These are phyloP conservation scores for Zaprionus capensis DNA, from an alignment of 1,140 invertebrate species.

Conservation along the genomic window DNA sequence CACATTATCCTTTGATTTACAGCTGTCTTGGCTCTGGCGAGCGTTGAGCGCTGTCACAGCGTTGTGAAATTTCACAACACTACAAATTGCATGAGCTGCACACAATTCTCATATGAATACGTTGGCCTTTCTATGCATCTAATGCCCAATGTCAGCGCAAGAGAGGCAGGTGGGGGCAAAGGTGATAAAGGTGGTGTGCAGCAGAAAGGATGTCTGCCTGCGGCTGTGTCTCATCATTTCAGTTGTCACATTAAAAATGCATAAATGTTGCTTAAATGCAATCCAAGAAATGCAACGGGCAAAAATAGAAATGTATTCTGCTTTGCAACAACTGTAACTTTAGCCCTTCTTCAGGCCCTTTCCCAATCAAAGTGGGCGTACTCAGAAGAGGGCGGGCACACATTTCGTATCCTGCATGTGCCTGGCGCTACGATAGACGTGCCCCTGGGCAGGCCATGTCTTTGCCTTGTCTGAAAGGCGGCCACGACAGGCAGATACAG, in stretches of 20 bases:
- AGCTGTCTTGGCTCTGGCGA: constrained; percentile 11
- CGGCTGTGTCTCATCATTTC: constrained; percentile 67
- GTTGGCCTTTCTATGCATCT: constrained; percentile 24
- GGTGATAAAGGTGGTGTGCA: constrained; percentile 1
- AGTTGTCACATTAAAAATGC: constrained; percentile 80
- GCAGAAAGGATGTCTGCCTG: constrained; percentile 33
- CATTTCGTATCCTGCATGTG: constrained; percentile 55
- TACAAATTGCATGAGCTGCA: constrained; percentile 60
- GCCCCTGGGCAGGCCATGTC: constrained; percentile 65
- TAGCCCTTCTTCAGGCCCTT: background rate
- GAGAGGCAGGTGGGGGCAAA: background rate
- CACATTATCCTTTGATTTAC: constrained; percentile 68
- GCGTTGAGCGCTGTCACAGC: constrained; percentile 31
- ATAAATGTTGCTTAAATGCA: constrained; percentile 81
- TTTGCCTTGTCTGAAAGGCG: constrained; percentile 67
- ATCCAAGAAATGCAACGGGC: constrained; percentile 78
- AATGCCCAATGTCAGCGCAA: constrained; percentile 60
- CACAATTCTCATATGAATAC: constrained; percentile 40
- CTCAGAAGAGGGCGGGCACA: constrained; percentile 31
- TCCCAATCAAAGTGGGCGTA: constrained; percentile 53
- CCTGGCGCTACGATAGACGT: constrained; percentile 35
- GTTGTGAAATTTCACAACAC: constrained; percentile 70
- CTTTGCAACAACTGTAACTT: background rate
- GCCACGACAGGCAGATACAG: constrained; percentile 45
- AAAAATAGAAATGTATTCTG: constrained; percentile 46